A percentile compares a stretch with the other conserved stretches of the same genome.
These are phyloP conservation scores for Cheiracanthium punctorium DNA, from an alignment of 2,888 invertebrate species.

Conservation along the genomic window DNA sequence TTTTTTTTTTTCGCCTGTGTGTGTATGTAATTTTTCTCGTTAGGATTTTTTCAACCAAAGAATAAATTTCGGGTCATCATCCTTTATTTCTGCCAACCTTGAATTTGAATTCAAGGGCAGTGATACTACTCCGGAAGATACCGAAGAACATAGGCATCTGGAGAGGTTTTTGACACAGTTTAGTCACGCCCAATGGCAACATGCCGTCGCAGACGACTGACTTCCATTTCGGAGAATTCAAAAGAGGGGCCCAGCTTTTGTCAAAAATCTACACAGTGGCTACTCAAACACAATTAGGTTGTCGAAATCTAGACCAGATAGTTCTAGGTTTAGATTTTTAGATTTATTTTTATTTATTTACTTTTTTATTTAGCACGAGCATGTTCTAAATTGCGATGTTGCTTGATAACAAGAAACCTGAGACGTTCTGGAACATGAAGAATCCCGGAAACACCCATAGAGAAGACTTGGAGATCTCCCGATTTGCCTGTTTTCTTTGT, in stretches of 20 bases:
- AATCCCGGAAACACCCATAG: too few relatives aligned
- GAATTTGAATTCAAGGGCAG: constrained; percentile 45
- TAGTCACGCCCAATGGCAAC: constrained; percentile 65
- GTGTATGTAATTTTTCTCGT: too few relatives aligned
- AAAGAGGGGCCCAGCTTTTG: neutral
- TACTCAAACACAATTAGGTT: neutral
- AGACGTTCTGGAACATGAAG: too few relatives aligned
- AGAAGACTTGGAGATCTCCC: too few relatives aligned
- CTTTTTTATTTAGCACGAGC: too few relatives aligned
- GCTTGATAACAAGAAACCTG: too few relatives aligned
- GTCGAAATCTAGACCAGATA: neutral
- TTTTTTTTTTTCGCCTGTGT: too few relatives aligned
- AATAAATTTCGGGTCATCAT: constrained; percentile 37
- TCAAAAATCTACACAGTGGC: neutral
- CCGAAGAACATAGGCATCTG: constrained; percentile 19
- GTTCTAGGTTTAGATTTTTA: too few relatives aligned
- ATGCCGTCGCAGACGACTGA: constrained; percentile 40
- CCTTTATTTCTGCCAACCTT: constrained; percentile 47
- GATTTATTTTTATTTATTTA: too few relatives aligned
- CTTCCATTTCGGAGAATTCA: neutral
- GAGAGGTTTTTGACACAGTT: constrained; percentile 67
- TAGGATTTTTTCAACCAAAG: too few relatives aligned
- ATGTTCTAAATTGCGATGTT: too few relatives aligned
- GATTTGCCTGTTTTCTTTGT: too few relatives aligned
- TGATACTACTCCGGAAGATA: constrained; percentile 29